Conservation (phyloP, 2,888 invertebrate species). For the Allacma fusca region DNA sequence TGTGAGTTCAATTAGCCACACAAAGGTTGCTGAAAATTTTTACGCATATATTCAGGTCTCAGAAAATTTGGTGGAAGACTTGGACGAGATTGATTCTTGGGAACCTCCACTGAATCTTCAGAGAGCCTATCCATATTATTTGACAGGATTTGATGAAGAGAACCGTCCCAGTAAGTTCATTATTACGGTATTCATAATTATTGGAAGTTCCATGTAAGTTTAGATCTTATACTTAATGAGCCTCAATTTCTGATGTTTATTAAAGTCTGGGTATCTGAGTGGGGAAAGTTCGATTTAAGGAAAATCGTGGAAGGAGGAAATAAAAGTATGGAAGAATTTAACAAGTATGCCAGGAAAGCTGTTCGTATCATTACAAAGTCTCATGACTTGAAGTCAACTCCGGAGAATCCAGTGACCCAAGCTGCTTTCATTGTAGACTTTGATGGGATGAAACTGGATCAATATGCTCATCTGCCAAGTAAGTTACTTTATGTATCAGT, state of each 20-base stretch:
- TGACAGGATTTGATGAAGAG: neutral
- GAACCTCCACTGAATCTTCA: neutral
- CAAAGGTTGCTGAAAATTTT: too few relatives aligned
- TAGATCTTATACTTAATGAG: too few relatives aligned
- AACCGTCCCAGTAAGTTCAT: neutral
- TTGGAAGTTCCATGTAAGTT: too few relatives aligned
- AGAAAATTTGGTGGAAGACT: neutral
- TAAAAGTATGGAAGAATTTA: neutral
- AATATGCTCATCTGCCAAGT: neutral
- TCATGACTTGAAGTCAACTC: neutral
- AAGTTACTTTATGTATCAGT: neutral
- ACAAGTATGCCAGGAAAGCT: neutral
- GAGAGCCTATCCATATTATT: neutral
- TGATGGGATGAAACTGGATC: neutral
- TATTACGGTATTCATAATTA: neutral
- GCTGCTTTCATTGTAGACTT: neutral
- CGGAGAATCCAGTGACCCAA: slow-evolving; percentile 3
- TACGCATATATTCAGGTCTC: too few relatives aligned
- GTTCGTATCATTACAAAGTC: neutral
- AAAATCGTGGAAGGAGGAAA: neutral
- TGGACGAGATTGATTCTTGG: neutral
- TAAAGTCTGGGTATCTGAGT: neutral
- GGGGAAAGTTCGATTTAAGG: slow-evolving; percentile 7
- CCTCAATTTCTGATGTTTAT: neutral
- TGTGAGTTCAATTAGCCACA: too few relatives aligned